Evolutionary conservation across 2,888 invertebrate species (phyloP).

Genomic region (Dolomedes plantarius): DNA sequence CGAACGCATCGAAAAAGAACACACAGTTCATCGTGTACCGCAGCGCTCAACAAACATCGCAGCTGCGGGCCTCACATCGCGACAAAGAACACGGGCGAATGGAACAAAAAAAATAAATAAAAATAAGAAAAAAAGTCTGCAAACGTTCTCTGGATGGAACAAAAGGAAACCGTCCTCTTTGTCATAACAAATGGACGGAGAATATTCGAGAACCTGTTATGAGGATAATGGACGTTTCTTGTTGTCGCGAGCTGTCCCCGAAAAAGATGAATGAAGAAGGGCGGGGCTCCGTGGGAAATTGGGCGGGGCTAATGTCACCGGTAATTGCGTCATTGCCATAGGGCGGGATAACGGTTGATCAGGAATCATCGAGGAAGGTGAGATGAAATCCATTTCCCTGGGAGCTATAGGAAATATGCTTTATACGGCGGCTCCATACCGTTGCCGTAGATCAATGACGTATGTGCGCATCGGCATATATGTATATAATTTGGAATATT

Average conservation of each 20-base stretch:
- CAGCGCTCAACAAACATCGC: neutral
- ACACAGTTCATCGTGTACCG: neutral
- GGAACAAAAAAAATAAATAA: neutral
- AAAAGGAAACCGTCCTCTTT: slow-evolving; percentile 28
- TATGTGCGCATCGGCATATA: too few species aligned
- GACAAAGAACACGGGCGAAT: neutral
- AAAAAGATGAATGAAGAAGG: slow-evolving; percentile 64
- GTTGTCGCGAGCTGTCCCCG: slow-evolving; percentile 33
- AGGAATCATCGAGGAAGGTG: slow-evolving; percentile 12
- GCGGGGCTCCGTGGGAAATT: slow-evolving; percentile 46
- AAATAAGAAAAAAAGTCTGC: neutral
- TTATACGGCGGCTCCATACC: too few species aligned
- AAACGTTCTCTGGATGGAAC: neutral
- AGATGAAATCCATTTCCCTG: neutral
- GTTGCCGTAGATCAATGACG: too few species aligned
- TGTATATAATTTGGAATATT: too few species aligned
- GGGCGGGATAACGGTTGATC: slow-evolving; percentile 42
- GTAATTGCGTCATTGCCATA: slow-evolving; percentile 65
- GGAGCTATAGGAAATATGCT: neutral
- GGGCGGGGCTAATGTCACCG: slow-evolving; percentile 57
- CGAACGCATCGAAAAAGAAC: neutral
- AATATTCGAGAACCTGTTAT: slow-evolving; percentile 64
- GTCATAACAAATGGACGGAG: slow-evolving; percentile 56
- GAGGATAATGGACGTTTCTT: slow-evolving; percentile 63
- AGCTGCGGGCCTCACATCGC: slow-evolving; percentile 3